A percentile compares a stretch with the other conserved stretches of the same genome.
Evolutionary conservation across 2,113 vertebrate genomes (phyloP).

Genomic region (Psammodynastes pulverulentus): DNA sequence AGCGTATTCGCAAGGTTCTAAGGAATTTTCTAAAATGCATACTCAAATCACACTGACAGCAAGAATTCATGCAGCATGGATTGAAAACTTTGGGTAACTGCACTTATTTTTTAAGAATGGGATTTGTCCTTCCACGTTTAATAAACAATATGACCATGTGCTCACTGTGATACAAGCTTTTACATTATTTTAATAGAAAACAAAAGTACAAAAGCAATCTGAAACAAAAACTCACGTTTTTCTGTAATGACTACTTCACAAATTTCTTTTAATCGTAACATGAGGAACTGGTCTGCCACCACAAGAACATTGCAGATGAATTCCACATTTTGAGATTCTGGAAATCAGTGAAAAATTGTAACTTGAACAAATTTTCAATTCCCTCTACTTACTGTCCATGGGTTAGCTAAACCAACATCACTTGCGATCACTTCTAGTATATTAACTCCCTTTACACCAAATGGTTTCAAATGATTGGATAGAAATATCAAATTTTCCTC

Average conservation of each 20-base stretch:
- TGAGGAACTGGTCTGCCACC: constrained; percentile 93
- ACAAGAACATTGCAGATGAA: constrained; percentile 91
- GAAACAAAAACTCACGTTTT: constrained; percentile 76
- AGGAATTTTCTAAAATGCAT: background rate
- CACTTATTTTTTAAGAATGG: background rate
- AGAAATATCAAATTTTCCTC: background rate
- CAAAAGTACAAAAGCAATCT: background rate
- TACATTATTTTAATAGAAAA: background rate
- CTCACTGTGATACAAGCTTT: background rate
- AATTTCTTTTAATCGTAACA: constrained; percentile 90
- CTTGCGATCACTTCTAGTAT: background rate
- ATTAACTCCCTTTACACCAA: background rate
- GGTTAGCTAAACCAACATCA: background rate
- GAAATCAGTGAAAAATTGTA: constrained; percentile 23
- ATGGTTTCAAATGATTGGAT: background rate
- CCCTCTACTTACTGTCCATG: background rate
- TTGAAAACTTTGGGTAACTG: background rate
- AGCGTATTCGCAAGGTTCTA: background rate
- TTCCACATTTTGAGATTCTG: constrained; percentile 89
- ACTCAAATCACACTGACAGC: background rate
- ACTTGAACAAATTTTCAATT: background rate
- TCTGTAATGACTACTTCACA: constrained; percentile 93
- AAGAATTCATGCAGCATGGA: background rate
- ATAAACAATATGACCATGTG: background rate
- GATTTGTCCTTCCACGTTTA: background rate